Evolutionary conservation across 1,140 invertebrate species (phyloP), one percentile per base, ranked within the genome.

Genomic region (Batillaria attramentaria): DNA sequence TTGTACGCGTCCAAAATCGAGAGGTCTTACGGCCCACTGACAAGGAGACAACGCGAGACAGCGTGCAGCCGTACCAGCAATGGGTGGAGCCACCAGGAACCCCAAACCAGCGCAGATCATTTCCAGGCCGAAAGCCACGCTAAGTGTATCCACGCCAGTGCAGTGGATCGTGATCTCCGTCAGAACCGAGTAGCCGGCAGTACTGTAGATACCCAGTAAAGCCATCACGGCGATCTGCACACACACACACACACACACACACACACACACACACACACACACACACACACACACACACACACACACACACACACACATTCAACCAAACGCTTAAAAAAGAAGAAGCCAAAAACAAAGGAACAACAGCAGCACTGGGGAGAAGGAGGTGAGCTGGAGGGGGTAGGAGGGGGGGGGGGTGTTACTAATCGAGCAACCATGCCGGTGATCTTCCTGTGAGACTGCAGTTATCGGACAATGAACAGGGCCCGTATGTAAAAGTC

Each of bases 61-160:
- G n/a, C n/a, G n/a, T n/a, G n/a, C 39, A 24, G 31, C 18, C 41
- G 41, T 69, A 77, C 75, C 75, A 42, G 62, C 75, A n/a, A 77
- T 31, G 28, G 75, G 75, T 24, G 75, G 75, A 16, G n/a, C 62
- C 33, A 77, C 42, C 41, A 77, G 39, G 42, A 41, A 77, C 4
- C 75, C 75, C 28, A 28, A n/a, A 46, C 75, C 75, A 1, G 75
- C 60, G 50, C 28, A 37, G 31, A 77, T 42, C 75, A 77, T 77
- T 46, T 77, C 75, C 60, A 66, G 20, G 18, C 75, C 75, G 35
- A 77, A 77, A n/a, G 75, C 75, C 16, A 42, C n/a, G 33, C 35
- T 43, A 3, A 77, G 75, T n/a, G 39, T 8, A 13, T 46, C 39
- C 24, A 77, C 4, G 10, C 75, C 75, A 18, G 46, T 65, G n/a